Base-by-base conservation (phyloP, 92 coral and sea anemone species). In the Zoanthus gigantus region DNA sequence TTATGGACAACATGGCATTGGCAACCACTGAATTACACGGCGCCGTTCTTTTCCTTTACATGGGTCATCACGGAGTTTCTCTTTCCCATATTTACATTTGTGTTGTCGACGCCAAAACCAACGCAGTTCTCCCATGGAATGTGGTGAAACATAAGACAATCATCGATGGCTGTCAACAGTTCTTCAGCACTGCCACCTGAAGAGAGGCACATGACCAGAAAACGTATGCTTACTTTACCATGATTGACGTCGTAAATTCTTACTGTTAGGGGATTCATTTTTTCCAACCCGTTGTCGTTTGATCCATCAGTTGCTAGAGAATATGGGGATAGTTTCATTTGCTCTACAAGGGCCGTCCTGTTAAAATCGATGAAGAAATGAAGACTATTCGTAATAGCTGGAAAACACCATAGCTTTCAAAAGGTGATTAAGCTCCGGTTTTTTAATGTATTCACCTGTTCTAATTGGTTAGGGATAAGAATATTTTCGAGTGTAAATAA, bases 51-150 rank as follows among this genome's bases (percentile, higher is more conserved):
- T 58, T 9, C 84, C 86, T 77, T 72, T 32, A 84, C 92, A 16
- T 82, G 85, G 75, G 90, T 88, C 88, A 84, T 76, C 54, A 84
- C 86, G 86, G 93, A 90, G 56, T 87, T 90, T 86, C 85, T 72
- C 23, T 69, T 82, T 75, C 92, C 93, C 53, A 87, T 13, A 86
- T 92, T 92, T 9, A 87, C 93, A 71, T 83, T 87, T 60, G 95
- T 53, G 90, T 90, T 92, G 88, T 92, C 91, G 11, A 90, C 86
- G 9, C 90, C 85, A 89, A 89, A 28, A 5, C 83, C 88, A 29
- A 92, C 91, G 69, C 95, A 90, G 87, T 92, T 92, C 14, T 90
- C 87, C 93, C 95, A 92, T 13, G 89, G 91, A 61, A 87, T 92
- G 18, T 79, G 18, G 54, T 78, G 88, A 9, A 34, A n/a, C 15